Evolutionary conservation across 64 coral and sea anemone genomes (phyloP).

Genomic region (Astreopora myriophthalma): DNA sequence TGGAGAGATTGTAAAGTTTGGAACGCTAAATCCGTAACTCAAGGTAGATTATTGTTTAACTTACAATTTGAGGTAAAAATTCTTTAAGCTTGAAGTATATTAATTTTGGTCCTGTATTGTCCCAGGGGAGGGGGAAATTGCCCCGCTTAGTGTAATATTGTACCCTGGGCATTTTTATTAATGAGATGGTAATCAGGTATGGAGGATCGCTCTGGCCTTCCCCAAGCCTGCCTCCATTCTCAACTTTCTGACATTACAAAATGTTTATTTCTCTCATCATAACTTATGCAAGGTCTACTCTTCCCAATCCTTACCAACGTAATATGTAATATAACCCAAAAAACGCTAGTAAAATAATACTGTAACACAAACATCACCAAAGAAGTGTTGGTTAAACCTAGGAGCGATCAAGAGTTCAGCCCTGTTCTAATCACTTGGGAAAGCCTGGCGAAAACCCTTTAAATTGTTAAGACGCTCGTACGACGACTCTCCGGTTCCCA

Average conservation of each 20-base stretch:
- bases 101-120: no score
- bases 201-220: slow-evolving; percentile 43
- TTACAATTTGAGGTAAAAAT: no score
- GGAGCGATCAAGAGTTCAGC: not conserved
- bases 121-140: no score
- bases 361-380: not conserved
- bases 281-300: not conserved
- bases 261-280: not conserved
- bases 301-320: slow-evolving; percentile 20
- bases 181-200: slow-evolving; percentile 54
- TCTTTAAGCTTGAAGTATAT: no score
- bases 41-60: no score
- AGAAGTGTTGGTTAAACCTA: not conserved
- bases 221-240: slow-evolving; percentile 5
- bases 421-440: not conserved
- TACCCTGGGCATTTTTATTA: slow-evolving; percentile 51
- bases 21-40: no score
- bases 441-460: slow-evolving; percentile 9
- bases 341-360: not conserved
- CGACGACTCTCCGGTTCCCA: slow-evolving; percentile 9
- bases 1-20: no score
- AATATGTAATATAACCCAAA: not conserved
- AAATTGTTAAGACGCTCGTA: not conserved
- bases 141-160: slow-evolving; percentile 65
- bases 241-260: not conserved